Evolutionary conservation across 1,140 invertebrate genomes (phyloP).

Genomic region (Bombus sibiricus): DNA sequence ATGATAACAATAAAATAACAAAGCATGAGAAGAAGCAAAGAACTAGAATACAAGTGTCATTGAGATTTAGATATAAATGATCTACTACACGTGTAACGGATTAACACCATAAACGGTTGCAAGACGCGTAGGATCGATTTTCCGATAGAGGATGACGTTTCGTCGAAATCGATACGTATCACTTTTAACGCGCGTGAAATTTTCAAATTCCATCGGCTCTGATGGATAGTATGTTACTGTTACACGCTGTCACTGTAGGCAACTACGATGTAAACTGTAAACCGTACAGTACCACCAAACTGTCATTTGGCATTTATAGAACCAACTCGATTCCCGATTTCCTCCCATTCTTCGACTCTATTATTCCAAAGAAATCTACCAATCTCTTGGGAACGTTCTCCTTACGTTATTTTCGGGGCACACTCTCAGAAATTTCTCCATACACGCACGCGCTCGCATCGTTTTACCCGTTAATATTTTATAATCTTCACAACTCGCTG

Average conservation of each 20-base stretch:
- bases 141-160: neutral
- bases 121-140: neutral
- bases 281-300: neutral
- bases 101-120: too few relatives aligned
- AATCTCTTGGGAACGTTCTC: neutral
- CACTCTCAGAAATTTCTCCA: neutral
- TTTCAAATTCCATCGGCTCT: neutral
- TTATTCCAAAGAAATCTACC: neutral
- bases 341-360: neutral
- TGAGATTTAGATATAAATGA: too few relatives aligned
- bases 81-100: too few relatives aligned
- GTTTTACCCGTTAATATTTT: neutral
- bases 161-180: neutral
- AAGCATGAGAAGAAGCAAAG: neutral
- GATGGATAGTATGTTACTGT: neutral
- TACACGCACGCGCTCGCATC: neutral
- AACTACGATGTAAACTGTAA: neutral
- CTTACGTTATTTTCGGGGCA: neutral
- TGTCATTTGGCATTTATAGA: neutral
- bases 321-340: neutral
- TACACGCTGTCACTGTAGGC: neutral
- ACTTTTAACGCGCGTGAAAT: neutral
- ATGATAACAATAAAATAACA: neutral
- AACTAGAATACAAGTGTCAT: too few relatives aligned
- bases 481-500: too few relatives aligned